Base-by-base conservation (phyloP, 2,113 vertebrate genomes). In the Emydura subglobosa region DNA sequence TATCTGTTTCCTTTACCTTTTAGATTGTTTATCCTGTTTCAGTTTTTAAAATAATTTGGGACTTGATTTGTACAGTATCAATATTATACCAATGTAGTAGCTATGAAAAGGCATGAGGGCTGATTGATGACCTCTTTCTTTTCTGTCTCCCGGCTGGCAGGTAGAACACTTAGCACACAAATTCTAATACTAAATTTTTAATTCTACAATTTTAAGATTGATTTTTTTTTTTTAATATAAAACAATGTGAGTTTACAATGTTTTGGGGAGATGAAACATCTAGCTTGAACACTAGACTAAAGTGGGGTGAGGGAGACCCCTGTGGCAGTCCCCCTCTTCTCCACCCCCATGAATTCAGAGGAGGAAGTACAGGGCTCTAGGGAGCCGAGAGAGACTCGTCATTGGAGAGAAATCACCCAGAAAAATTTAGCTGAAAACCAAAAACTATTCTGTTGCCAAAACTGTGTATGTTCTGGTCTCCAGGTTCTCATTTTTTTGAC, bases 101-200 rank as follows among this genome's bases (percentile, higher is more conserved):
- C 86, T 88, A 44, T 0, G 1, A 68, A 74, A 88, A 86, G 76
- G 76, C 47, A 34, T 0, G 2, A 5, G 47, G 80, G 50, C 86
- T 93, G 50, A 93, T 51, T 82, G 90, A 91, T 90, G 82, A 93
- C 27, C 49, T 90, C 86, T 94, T 96, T 94, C 92, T 95, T 96
- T 95, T 90, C 42, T 16, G 87, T 82, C 92, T 89, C 57, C 59
- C 76, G 82, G 5, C 78, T 91, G 44, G 78, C 76, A 5, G 94
- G 86, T 83, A 91, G 91, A 96, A 34, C 61, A 65, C 14, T 34
- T 65, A 34, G 31, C 79, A 80, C 85, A 92, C 88, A 93, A 61
- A 34, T 65, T 65, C 13, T 65, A 65, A 17, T 7, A 29, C 61
- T 34, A 34, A 65, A 17, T 14, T 65, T 65, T 65, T 65, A 65